Conservation (phyloP, 2,888 invertebrate genomes). For the Napeogenes sylphis region DNA sequence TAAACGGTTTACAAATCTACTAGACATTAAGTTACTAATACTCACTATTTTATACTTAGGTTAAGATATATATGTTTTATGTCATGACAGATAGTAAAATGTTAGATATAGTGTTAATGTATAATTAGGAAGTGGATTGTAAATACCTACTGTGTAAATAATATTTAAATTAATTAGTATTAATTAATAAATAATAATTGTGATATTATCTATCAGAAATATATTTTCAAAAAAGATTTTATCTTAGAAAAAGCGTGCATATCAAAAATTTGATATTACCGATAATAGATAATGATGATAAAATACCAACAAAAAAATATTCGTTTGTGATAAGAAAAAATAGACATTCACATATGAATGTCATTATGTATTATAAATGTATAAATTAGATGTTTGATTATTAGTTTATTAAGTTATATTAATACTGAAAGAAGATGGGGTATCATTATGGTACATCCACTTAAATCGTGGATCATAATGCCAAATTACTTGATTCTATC, state of each 20-base stretch:
- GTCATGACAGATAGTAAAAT: too few species aligned
- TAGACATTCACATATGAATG: not conserved
- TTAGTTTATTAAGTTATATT: too few species aligned
- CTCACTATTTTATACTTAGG: too few species aligned
- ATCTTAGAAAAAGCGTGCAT: not conserved
- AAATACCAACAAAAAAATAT: not conserved
- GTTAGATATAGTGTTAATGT: too few species aligned
- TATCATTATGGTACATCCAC: too few species aligned
- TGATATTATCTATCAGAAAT: conserved; percentile 2
- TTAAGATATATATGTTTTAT: too few species aligned
- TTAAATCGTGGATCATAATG: too few species aligned
- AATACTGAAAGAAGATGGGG: too few species aligned
- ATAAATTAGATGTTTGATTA: not conserved
- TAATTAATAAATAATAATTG: not conserved
- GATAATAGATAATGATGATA: conserved; percentile 3
- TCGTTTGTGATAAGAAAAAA: not conserved
- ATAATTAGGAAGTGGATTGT: not conserved
- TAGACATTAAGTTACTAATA: too few species aligned
- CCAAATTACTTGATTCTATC: too few species aligned
- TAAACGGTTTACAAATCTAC: too few species aligned
- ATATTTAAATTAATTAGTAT: not conserved
- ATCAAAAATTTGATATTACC: not conserved
- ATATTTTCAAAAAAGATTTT: not conserved
- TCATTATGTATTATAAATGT: not conserved
- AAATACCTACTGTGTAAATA: not conserved